These are phyloP conservation scores for Aldrovandia affinis DNA, from an alignment of 2,797 vertebrate species.

Conservation along the genomic window DNA sequence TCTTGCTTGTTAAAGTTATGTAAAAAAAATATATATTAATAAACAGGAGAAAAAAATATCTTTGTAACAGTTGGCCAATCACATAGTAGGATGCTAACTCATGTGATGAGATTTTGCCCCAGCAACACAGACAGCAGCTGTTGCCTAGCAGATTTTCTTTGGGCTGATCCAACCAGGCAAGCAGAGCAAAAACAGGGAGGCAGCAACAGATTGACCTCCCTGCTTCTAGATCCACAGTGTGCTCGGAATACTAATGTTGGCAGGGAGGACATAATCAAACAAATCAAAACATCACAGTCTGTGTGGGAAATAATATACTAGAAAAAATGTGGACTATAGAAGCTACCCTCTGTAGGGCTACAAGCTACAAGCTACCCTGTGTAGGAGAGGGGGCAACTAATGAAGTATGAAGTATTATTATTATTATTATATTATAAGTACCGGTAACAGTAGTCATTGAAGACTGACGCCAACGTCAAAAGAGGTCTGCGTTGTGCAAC, in stretches of 20 bases:
- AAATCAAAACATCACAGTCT: constrained; percentile 9
- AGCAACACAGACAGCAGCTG: constrained; percentile 43
- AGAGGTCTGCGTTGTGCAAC: not conserved
- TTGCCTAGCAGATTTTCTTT: constrained; percentile 52
- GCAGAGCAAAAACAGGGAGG: constrained; percentile 15
- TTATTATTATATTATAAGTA: no score
- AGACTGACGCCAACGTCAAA: not conserved
- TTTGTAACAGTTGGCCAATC: constrained; percentile 26
- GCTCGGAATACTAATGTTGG: constrained; percentile 36
- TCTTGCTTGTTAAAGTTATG: not conserved
- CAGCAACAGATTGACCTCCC: constrained; percentile 38
- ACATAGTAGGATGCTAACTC: constrained; percentile 25
- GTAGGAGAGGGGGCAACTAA: not conserved
- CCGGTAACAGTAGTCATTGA: no score
- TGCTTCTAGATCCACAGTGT: constrained; percentile 10
- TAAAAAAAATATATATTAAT: constrained; percentile 19
- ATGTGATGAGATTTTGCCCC: constrained; percentile 39
- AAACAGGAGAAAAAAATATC: not conserved
- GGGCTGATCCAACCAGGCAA: constrained; percentile 33
- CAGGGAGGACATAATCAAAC: not conserved
- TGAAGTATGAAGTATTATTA: no score
- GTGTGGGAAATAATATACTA: constrained; percentile 4
- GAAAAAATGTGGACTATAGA: not conserved
- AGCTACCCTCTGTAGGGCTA: no score
- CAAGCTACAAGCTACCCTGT: no score